Base-by-base conservation (phyloP, 1,140 invertebrate genomes). In the Globodera ellingtonae region DNA sequence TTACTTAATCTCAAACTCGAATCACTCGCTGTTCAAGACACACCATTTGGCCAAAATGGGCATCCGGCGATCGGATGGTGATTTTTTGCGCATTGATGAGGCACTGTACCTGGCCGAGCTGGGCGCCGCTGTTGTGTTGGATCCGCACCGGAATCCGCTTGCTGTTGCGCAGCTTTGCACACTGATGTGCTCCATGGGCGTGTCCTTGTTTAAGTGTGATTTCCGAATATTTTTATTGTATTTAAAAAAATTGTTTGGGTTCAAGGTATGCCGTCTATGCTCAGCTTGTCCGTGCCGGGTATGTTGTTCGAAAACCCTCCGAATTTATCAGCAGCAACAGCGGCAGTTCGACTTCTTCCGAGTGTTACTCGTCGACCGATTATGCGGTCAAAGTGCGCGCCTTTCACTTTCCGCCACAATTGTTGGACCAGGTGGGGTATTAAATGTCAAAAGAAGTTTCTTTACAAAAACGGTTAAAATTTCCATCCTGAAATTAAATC, bases 101-200 rank as follows among this genome's bases (percentile, higher is more conserved):
- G 80, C 79, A 13, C 71, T 85, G 48, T 84, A 81, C 65, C 48
- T 84, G 66, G 74, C 82, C 47, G 83, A 84, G 73, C 62, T 84
- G 52, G 72, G 83, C n/a, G 81, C 71, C 46, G 80, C 80, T 15
- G 44, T 73, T 35, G 81, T 81, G 69, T 35, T 81, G 69, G 70
- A 71, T 48, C 72, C 13, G 44, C 15, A 56, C 44, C 48, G 52
- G 4, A 72, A 72, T 8, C 47, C 35, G 56, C 71, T 79, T 46
- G 10, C 69, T 24, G 44, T 79, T 71, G 18, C 78, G 18, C 78
- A 79, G 48, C 21, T 79, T 35, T 72, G n/a, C 48, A 21, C 70
- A 24, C 24, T 79, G 13, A 24, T 79, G 44, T 47, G 50, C 52
- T 35, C 47, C 21, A 70, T 62, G 47, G 6, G 15, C 13, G 56